These are phyloP conservation scores for Oriolus oriolus DNA, from an alignment of 2,113 vertebrate genomes.

Conservation along the genomic window DNA sequence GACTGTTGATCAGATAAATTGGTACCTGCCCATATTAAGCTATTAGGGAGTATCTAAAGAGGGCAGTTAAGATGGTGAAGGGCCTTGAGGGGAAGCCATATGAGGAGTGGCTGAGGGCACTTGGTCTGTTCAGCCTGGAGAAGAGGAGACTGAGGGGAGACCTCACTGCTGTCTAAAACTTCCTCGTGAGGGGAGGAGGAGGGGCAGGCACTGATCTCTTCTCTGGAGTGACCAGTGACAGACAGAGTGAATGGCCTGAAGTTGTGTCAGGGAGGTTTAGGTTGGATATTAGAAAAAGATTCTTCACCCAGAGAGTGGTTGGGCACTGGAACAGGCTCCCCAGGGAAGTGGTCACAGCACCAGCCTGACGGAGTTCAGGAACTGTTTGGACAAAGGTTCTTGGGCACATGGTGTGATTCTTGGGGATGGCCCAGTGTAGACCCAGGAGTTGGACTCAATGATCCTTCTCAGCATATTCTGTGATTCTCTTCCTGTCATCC, in stretches of 20 bases:
- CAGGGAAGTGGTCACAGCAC: too few species aligned
- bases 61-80: not conserved
- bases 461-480: not conserved
- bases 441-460: not conserved
- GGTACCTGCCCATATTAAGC: not conserved
- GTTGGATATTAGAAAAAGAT: not conserved
- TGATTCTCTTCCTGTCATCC: not conserved
- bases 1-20: not conserved
- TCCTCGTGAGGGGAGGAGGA: not conserved
- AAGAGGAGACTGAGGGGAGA: not conserved
- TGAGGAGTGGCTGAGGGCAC: not conserved
- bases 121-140: not conserved
- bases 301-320: not conserved
- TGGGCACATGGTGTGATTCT: not conserved
- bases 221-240: not conserved
- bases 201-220: accelerated
- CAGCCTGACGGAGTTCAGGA: not conserved
- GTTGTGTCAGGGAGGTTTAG: not conserved
- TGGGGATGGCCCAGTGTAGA: too few species aligned
- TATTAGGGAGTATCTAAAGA: not conserved
- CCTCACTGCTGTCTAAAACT: accelerated
- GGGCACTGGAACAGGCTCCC: not conserved
- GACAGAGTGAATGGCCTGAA: accelerated
- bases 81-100: accelerated
- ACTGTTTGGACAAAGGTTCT: not conserved